Conservation (phyloP, 2,113 vertebrate species). For the Nyctereutes procyonoides region DNA sequence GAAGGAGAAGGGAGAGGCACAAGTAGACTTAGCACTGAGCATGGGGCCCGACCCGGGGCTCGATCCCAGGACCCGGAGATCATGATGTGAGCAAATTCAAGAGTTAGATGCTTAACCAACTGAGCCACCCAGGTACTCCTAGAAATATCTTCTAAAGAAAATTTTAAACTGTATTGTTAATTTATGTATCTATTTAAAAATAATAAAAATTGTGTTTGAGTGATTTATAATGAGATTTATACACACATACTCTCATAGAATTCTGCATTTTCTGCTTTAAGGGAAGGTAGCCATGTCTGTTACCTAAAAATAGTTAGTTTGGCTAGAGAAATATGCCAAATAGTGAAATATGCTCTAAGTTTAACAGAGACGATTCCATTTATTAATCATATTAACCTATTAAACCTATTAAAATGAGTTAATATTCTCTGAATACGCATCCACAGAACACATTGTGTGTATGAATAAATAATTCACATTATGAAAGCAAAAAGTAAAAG, state of each 20-base stretch:
- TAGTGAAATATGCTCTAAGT: neutral
- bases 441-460: neutral
- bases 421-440: neutral
- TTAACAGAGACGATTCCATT: neutral
- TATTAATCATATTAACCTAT: neutral
- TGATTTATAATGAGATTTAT: neutral
- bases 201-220: neutral
- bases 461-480: neutral
- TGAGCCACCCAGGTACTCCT: neutral
- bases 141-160: slow-evolving; percentile 20
- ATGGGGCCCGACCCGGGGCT: no score
- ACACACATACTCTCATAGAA: neutral
- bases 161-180: neutral
- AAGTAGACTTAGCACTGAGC: neutral
- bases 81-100: neutral
- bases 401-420: neutral
- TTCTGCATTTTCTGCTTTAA: neutral
- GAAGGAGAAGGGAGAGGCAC: neutral
- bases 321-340: neutral
- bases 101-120: neutral
- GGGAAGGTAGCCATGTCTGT: neutral
- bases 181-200: neutral
- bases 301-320: neutral
- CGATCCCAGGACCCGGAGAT: neutral
- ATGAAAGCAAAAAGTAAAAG: neutral